These are phyloP conservation scores for Microdon myrmicae DNA, from an alignment of 2,888 invertebrate species.

Conservation along the genomic window DNA sequence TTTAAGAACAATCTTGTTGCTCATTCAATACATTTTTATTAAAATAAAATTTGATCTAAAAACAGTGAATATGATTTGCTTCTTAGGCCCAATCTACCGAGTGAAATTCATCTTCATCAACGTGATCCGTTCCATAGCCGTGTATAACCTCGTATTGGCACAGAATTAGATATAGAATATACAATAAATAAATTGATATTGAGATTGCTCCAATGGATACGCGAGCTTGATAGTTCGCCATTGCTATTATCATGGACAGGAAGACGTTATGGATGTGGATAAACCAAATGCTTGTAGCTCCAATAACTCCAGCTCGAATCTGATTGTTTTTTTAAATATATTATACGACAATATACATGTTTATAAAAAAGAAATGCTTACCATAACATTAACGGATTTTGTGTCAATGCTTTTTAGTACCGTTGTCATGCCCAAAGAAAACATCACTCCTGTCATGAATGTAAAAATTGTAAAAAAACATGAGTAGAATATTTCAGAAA, in stretches of 20 bases:
- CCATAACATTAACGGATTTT: neutral
- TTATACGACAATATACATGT: neutral
- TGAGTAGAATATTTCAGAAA: too few relatives aligned
- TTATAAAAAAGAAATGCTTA: too few relatives aligned
- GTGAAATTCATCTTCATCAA: conserved; percentile 14
- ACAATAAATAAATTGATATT: conserved; percentile 32
- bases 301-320: conserved; percentile 14
- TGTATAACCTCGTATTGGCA: conserved; percentile 40
- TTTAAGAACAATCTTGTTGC: too few relatives aligned
- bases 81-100: conserved; percentile 12
- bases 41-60: too few relatives aligned
- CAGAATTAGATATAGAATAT: conserved; percentile 11
- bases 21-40: too few relatives aligned
- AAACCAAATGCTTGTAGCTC: conserved; percentile 21
- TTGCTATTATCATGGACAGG: conserved; percentile 7
- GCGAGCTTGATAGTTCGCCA: conserved; percentile 26
- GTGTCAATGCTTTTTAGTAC: conserved; percentile 10
- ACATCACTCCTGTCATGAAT: too few relatives aligned
- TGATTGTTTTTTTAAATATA: neutral
- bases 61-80: too few relatives aligned
- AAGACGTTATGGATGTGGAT: conserved; percentile 22
- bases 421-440: conserved; percentile 26
- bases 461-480: too few relatives aligned
- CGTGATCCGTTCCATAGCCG: conserved; percentile 44
- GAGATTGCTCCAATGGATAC: conserved; percentile 29